A percentile compares a stretch with the other conserved stretches of the same genome.
Evolutionary conservation across 2,888 invertebrate species (phyloP).

Genomic region (Stenodema calcarata): DNA sequence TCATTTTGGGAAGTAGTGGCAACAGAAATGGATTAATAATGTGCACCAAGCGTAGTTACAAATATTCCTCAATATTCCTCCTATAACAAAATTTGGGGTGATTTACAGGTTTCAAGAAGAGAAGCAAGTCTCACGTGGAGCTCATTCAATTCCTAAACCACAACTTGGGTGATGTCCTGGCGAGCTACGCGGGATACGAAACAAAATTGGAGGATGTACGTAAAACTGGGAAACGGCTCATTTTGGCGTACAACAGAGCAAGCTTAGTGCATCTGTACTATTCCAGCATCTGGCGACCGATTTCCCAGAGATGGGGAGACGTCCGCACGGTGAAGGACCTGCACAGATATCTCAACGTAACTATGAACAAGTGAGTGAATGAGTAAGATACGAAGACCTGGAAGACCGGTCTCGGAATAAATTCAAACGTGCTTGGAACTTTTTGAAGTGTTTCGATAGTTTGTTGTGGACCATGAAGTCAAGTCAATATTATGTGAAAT

Average conservation of each 20-base stretch:
- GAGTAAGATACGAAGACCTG: no score
- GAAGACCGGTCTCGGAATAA: no score
- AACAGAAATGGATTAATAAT: no score
- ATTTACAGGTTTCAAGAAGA: conserved; percentile 38
- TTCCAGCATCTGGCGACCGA: conserved; percentile 65
- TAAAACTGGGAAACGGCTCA: conserved; percentile 64
- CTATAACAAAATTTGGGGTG: no score
- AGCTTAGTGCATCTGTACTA: conserved; percentile 59
- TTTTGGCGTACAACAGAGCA: conserved; percentile 65
- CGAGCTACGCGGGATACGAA: conserved; percentile 62
- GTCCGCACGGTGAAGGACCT: conserved; percentile 62
- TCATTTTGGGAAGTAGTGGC: no score
- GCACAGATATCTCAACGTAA: conserved; percentile 9
- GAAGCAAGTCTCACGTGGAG: conserved; percentile 59
- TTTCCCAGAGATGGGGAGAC: conserved; percentile 73
- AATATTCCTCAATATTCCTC: no score
- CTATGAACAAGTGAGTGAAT: not conserved
- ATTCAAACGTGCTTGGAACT: no score
- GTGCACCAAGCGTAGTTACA: no score
- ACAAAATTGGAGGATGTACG: conserved; percentile 64
- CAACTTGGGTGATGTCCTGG: conserved; percentile 59
- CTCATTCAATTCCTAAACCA: conserved; percentile 61
- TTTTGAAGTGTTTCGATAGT: no score
- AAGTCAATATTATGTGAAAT: no score
- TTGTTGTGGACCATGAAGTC: no score